Percentiles rank a stretch among this genome's conserved stretches.
phyloP scores from a whole-genome alignment of 2,113 vertebrate genomes.

The Chloroceryle aenea region DNA sequence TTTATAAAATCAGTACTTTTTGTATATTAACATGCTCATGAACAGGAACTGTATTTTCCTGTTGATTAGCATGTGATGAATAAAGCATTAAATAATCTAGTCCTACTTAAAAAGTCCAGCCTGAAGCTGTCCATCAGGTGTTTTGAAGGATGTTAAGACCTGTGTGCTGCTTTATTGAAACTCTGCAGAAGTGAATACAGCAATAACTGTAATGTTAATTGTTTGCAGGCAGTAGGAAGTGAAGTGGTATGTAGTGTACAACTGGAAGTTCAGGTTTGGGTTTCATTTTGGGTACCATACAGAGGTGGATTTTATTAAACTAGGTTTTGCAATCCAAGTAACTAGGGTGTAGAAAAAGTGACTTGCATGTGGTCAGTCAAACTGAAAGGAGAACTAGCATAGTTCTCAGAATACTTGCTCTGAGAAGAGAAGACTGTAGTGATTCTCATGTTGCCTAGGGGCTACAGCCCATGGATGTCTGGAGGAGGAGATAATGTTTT shows the following conservation, averaged over 20 bases:
- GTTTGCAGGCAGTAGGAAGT: not conserved
- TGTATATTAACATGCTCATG: constrained; percentile 26
- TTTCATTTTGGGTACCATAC: not conserved
- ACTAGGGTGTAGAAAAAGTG: not conserved
- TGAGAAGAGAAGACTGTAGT: not conserved
- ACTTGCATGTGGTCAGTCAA: not conserved
- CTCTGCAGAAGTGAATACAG: not conserved
- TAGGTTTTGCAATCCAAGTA: not conserved
- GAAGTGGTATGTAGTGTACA: not conserved
- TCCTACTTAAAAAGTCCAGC: not conserved
- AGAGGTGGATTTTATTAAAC: not conserved
- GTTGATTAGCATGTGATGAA: constrained; percentile 5
- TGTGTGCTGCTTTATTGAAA: not conserved
- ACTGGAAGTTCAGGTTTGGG: not conserved
- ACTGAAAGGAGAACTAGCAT: not conserved
- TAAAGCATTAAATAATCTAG: not conserved
- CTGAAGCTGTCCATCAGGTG: not conserved
- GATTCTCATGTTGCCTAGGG: not conserved
- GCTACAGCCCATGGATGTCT: not conserved
- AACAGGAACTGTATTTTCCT: constrained; percentile 39
- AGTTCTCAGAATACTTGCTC: not conserved
- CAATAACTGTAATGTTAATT: not conserved
- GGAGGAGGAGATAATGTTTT: not conserved
- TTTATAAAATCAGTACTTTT: constrained; percentile 43
- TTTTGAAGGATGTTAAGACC: not conserved